phyloP scores from a whole-genome alignment of 2,888 invertebrate genomes.

The Tuta absoluta region DNA sequence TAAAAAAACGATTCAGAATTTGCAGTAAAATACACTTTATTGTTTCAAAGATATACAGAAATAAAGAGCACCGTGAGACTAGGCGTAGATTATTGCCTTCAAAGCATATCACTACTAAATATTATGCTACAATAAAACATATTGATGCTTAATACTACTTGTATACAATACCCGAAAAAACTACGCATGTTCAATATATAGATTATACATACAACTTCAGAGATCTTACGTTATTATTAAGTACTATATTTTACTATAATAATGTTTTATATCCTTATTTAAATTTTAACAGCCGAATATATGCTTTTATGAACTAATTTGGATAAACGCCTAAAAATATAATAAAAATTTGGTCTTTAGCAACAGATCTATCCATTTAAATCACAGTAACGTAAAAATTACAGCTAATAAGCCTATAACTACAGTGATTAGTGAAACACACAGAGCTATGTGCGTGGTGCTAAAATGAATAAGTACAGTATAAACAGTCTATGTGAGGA shows the following conservation, averaged over 20 bases:
- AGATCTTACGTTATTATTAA: constrained; percentile 8
- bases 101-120: not conserved
- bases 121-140: not conserved
- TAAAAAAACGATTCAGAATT: constrained; percentile 36
- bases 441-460: constrained; percentile 22
- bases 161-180: constrained; percentile 6
- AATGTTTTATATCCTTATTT: not conserved
- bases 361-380: not conserved
- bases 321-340: not conserved
- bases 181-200: not conserved
- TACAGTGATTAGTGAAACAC: constrained; percentile 15
- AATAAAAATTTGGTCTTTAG: not conserved
- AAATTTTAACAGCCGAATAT: constrained; percentile 6
- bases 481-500: not conserved
- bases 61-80: constrained; percentile 29
- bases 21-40: constrained; percentile 22
- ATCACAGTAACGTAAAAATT: constrained; percentile 6
- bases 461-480: not conserved
- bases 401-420: constrained; percentile 16
- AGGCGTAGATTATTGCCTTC: constrained; percentile 24
- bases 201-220: not conserved
- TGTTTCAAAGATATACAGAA: constrained; percentile 24
- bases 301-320: not conserved
- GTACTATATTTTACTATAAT: not conserved
- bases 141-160: not conserved